Evolutionary conservation across 2,797 vertebrate species (phyloP).

Genomic region (Myotis pilosus): DNA sequence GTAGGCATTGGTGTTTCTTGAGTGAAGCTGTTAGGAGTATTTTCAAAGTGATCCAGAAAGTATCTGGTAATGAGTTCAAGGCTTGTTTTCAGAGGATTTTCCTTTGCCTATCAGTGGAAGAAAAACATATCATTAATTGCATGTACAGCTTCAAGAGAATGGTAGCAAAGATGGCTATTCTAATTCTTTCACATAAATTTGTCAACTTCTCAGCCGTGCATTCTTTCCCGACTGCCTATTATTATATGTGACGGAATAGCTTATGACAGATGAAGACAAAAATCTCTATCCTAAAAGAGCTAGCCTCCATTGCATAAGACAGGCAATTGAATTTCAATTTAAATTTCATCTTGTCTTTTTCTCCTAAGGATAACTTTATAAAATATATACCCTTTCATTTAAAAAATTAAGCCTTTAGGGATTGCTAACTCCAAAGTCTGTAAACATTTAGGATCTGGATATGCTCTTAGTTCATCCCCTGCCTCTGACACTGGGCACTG

Average conservation of each 20-base stretch:
- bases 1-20: conserved; percentile 44
- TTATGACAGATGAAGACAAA: not conserved
- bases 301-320: not conserved
- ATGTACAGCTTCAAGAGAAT: not conserved
- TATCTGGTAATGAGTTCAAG: conserved; percentile 94
- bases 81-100: conserved; percentile 91
- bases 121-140: not conserved
- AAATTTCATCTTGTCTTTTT: not conserved
- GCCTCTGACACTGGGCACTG: not conserved
- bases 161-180: not conserved
- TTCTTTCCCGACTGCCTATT: not conserved
- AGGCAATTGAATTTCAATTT: not conserved
- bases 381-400: not conserved
- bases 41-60: conserved; percentile 84
- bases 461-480: not conserved
- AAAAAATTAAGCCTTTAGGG: not conserved
- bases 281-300: not conserved
- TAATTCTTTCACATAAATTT: not conserved
- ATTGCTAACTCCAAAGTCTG: not conserved
- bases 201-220: not conserved
- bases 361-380: conserved; percentile 27
- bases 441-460: not conserved
- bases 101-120: conserved; percentile 84
- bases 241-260: too few species aligned
- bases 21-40: conserved; percentile 49